Evolutionary conservation across 2,797 vertebrate species (phyloP).

Genomic region (Tauraco hartlaubi): DNA sequence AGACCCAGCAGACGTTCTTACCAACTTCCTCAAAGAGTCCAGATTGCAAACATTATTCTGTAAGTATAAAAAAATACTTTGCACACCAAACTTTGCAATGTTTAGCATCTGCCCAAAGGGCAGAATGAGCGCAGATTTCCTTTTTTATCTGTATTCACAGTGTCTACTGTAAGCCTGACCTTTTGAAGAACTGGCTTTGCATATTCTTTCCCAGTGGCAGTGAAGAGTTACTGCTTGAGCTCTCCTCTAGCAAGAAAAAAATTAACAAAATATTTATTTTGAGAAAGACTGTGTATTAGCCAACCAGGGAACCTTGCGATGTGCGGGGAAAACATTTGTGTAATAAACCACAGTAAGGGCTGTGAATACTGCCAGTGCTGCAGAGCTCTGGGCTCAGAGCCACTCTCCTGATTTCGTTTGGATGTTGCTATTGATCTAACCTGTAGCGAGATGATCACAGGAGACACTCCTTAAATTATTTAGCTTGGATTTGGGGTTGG

Average conservation of each 20-base stretch:
- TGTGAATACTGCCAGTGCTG: not conserved
- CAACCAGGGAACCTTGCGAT: not conserved
- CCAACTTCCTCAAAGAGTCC: not conserved
- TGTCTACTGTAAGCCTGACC: not conserved
- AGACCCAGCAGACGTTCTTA: not conserved
- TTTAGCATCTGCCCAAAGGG: not conserved
- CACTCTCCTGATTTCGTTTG: not conserved
- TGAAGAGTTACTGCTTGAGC: not conserved
- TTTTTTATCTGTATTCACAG: not conserved
- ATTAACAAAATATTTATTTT: slow-evolving; percentile 11
- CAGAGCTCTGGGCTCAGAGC: slow-evolving; percentile 52
- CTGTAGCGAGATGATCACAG: not conserved
- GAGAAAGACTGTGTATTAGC: not conserved
- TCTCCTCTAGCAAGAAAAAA: slow-evolving; percentile 12
- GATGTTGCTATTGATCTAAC: slow-evolving; percentile 34
- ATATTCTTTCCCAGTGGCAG: slow-evolving; percentile 5
- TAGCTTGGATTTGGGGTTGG: slow-evolving; percentile 1
- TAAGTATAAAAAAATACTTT: not conserved
- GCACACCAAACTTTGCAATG: not conserved
- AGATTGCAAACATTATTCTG: not conserved
- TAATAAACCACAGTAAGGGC: not conserved
- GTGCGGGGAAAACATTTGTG: not conserved
- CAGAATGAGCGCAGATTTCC: not conserved
- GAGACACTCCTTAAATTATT: slow-evolving; percentile 27
- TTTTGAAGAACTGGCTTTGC: not conserved